Base-by-base conservation (phyloP, 2,888 invertebrate species). In the Smittia sp. region DNA sequence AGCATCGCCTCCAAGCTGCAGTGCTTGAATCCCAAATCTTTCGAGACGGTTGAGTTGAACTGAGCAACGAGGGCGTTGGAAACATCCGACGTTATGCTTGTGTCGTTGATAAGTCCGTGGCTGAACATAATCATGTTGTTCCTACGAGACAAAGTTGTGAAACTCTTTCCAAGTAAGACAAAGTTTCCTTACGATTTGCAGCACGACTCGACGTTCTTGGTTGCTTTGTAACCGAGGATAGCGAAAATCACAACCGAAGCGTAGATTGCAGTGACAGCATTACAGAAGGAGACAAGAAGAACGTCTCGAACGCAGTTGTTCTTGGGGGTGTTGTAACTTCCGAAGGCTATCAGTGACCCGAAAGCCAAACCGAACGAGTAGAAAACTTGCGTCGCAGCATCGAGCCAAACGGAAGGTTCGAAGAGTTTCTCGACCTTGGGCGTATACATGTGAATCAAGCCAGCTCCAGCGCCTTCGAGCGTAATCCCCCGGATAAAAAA, bases 311-410 rank as follows among this genome's bases (percentile, higher is more conserved):
- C 94, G 81, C 95, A 96, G 85, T 97, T 94, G 85, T 97, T 97
- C 81, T 95, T 92, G 1, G 93, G 92, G 0, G 94, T 91, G 82
- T 97, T 97, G 85, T 97, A 97, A 76, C 95, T 95, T 73, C 96
- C 96, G 81, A 96, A 97, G 0, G 96, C 96, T 78, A 97, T 96
- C 74, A 97, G 85, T 0, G 96, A 96, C 1, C 97, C 97, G 82
- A 97, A 97, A 4, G 96, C 96, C 75, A 69, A 20, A 13, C 69
- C 69, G 81, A 95, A 94, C 0, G 96, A 96, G 83, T 96, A 97
- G 85, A 97, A 97, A 1, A 97, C 96, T 85, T 97, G 97, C 0
- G 96, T 96, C 0, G 97, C 96, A 1, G 97, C 96, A 80, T 96
- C 96, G 78, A 97, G 84, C 97, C 97, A 97, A 0, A 96, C 96